phyloP scores from a whole-genome alignment of 1,140 invertebrate species.

The Penaeus vannamei region DNA sequence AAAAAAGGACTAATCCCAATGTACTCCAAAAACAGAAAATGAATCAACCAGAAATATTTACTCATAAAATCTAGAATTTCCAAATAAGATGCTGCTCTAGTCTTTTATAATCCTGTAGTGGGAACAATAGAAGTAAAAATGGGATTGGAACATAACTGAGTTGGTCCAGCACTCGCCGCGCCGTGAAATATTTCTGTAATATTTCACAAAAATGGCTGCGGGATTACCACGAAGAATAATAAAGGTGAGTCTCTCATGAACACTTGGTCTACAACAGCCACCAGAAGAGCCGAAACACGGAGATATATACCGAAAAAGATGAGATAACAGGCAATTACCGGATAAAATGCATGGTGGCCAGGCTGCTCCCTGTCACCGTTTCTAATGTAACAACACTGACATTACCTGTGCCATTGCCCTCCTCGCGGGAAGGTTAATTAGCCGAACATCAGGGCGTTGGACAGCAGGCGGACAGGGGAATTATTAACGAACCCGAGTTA shows the following conservation, averaged over 20 bases:
- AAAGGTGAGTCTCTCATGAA: conserved; percentile 44
- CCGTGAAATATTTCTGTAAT: conserved; percentile 41
- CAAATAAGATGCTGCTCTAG: no score
- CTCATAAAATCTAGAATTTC: no score
- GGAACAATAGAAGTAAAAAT: background rate
- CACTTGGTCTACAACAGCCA: no score
- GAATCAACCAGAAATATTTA: background rate
- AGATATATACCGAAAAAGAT: background rate
- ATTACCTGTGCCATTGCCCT: background rate
- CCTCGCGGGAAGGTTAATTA: background rate
- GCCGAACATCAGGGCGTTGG: no score
- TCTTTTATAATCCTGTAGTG: background rate
- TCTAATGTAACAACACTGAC: background rate
- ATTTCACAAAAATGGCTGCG: conserved; percentile 66
- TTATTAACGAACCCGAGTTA: no score
- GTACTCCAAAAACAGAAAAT: no score
- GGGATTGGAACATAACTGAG: conserved; percentile 51
- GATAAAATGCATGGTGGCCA: background rate
- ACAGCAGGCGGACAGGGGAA: no score
- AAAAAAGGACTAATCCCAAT: conserved; percentile 4
- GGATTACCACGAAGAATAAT: conserved; percentile 68
- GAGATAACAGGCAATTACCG: background rate
- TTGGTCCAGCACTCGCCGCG: conserved; percentile 22
- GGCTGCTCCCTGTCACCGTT: background rate
- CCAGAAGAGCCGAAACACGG: no score